Conservation (phyloP, 2,113 vertebrate species). For the Mixornis gularis region DNA sequence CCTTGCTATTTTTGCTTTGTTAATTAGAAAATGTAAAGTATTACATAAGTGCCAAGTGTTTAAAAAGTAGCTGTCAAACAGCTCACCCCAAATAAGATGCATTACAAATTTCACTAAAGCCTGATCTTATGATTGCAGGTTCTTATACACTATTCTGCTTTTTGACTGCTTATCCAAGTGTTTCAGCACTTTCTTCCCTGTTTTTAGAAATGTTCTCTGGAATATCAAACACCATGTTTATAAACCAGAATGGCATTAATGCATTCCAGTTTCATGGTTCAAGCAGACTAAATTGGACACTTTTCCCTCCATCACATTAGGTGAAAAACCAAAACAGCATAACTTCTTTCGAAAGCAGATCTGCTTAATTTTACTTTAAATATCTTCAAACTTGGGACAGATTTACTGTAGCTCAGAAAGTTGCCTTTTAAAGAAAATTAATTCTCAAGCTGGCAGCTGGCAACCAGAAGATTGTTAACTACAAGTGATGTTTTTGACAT, state of each 20-base stretch:
- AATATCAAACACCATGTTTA: background rate
- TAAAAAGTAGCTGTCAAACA: constrained; percentile 10
- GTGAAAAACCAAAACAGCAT: background rate
- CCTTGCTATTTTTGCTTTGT: constrained; percentile 48
- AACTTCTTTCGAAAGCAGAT: background rate
- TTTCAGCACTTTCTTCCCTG: background rate
- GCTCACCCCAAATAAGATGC: background rate
- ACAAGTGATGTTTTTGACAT: background rate
- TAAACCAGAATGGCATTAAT: background rate
- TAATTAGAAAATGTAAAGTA: constrained; percentile 45
- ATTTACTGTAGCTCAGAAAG: background rate
- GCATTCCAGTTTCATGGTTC: background rate
- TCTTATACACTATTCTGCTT: background rate
- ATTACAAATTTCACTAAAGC: background rate
- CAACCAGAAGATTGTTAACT: background rate
- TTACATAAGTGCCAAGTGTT: constrained; percentile 27
- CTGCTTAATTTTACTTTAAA: background rate
- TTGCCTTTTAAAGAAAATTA: background rate
- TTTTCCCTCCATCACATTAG: background rate
- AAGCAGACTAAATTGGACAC: background rate
- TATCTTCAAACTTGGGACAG: background rate
- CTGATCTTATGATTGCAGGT: background rate
- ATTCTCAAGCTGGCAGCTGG: background rate
- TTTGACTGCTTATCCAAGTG: background rate
- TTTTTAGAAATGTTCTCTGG: background rate